Evolutionary conservation across 2,888 invertebrate species (phyloP), one percentile per base, ranked within the genome.

Genomic region (Drosophila nigritarsus): DNA sequence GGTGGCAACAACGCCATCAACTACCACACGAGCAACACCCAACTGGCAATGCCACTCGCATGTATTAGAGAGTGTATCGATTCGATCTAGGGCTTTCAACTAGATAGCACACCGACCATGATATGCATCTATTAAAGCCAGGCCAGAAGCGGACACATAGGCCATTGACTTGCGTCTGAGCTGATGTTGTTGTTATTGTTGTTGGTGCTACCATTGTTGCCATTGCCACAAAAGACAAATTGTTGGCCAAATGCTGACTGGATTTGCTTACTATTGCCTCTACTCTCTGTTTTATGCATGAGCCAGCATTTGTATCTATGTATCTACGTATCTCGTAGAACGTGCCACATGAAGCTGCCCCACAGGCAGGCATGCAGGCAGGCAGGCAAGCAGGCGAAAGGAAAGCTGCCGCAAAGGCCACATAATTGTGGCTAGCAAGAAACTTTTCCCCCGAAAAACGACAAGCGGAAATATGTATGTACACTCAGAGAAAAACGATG

Each of bases 351-450:
- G 63, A 40, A 62, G 58, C 30, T 42, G 42, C 58, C 62, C 36
- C 63, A 73, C 27, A 49, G 38, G 27, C 48, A 68, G 50, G 40
- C 59, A 30, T 42, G 13, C 32, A 73, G 65, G 61, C 64, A 49
- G 49, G 24, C 20, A 18, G 49, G 9, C 29, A 50, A 24, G 29
- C 56, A 75, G 69, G 60, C 65, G 67, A 89, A 87, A 75, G 90
- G 83, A 88, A 86, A 89, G 88, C 86, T 74, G 75, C 76, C 61
- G 30, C 69, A 65, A 56, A 61, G 70, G 70, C 75, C 75, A 61
- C 79, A 89, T 79, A 87, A 87, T 83, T 83, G 87, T 69, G 84
- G 82, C 62, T 87, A 68, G 55, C 45, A 62, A 29, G 69, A 71
- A 72, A 74, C 76, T 64, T 81, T 83, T 86, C 13, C 49, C 55